Evolutionary conservation across 2,888 invertebrate genomes (phyloP).

Genomic region (Harpagoxenus sublaevis): DNA sequence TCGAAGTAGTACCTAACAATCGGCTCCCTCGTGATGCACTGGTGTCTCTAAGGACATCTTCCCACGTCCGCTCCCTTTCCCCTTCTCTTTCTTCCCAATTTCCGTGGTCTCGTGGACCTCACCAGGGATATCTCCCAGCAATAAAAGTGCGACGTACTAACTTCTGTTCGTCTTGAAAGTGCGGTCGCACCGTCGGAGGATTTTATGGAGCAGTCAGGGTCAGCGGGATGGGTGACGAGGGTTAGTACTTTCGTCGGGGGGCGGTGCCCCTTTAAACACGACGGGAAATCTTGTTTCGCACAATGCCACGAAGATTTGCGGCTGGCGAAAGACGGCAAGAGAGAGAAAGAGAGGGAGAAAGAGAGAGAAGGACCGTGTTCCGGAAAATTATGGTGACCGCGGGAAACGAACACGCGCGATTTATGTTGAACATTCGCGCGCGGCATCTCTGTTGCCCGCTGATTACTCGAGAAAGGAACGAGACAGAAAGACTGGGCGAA

Average conservation of each 20-base stretch:
- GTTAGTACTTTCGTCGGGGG: conserved; percentile 33
- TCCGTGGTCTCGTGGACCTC: conserved; percentile 58
- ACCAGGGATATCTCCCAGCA: conserved; percentile 59
- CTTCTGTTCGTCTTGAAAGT: conserved; percentile 73
- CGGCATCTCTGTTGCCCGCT: conserved; percentile 21
- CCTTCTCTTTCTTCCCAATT: conserved; percentile 65
- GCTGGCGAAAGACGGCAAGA: conserved; percentile 12
- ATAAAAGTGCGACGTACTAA: conserved; percentile 69
- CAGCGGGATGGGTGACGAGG: conserved; percentile 54
- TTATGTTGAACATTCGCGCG: conserved; percentile 50
- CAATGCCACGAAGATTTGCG: conserved; percentile 48
- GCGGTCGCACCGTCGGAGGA: conserved; percentile 65
- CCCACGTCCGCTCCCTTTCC: conserved; percentile 41
- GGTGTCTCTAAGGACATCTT: conserved; percentile 62
- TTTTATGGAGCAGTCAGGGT: conserved; percentile 62
- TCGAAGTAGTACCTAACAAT: conserved; percentile 57
- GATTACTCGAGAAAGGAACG: conserved; percentile 40
- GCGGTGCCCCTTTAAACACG: conserved; percentile 46
- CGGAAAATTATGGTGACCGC: conserved; percentile 47
- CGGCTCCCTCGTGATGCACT: conserved; percentile 55
- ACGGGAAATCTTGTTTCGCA: conserved; percentile 54
- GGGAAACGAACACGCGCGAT: conserved; percentile 48
- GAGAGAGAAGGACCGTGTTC: conserved; percentile 20
- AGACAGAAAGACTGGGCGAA: conserved; percentile 17
- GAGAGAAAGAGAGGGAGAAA: background rate